Evolutionary conservation across 2,113 vertebrate species (phyloP).

Genomic region (Rattus rattus): DNA sequence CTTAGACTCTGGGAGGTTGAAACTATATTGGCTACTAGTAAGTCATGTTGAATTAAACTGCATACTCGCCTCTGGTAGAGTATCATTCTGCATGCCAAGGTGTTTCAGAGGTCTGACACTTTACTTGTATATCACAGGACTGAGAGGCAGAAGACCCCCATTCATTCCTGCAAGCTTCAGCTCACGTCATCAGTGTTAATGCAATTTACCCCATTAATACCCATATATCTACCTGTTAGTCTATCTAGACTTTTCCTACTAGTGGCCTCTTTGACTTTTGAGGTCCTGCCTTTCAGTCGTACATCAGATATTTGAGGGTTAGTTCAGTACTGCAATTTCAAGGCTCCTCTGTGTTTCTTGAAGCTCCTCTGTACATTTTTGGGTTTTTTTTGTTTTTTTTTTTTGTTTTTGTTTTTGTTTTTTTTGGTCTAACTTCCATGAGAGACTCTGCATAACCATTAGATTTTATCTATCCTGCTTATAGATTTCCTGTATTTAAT

Average conservation of each 20-base stretch:
- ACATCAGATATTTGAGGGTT: not conserved
- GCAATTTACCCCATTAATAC: not conserved
- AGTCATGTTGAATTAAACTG: not conserved
- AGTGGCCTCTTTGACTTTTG: not conserved
- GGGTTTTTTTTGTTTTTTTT: no score
- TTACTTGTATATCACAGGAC: not conserved
- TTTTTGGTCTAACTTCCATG: not conserved
- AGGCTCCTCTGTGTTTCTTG: not conserved
- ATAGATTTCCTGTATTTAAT: not conserved
- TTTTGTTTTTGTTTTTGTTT: not conserved
- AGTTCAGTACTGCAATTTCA: not conserved
- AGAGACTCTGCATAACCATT: not conserved
- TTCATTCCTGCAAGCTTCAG: not conserved
- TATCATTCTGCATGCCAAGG: not conserved
- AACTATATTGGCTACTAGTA: not conserved
- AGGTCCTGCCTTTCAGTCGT: not conserved
- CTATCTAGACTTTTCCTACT: not conserved
- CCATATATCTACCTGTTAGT: not conserved
- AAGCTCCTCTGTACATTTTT: not conserved
- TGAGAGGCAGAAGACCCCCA: not conserved
- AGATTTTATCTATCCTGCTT: no score
- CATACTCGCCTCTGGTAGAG: not conserved
- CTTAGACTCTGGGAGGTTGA: not conserved
- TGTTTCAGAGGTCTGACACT: not conserved
- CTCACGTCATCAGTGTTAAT: not conserved